Base-by-base conservation (phyloP, 2,113 vertebrate species). In the Thalassoma bifasciatum region DNA sequence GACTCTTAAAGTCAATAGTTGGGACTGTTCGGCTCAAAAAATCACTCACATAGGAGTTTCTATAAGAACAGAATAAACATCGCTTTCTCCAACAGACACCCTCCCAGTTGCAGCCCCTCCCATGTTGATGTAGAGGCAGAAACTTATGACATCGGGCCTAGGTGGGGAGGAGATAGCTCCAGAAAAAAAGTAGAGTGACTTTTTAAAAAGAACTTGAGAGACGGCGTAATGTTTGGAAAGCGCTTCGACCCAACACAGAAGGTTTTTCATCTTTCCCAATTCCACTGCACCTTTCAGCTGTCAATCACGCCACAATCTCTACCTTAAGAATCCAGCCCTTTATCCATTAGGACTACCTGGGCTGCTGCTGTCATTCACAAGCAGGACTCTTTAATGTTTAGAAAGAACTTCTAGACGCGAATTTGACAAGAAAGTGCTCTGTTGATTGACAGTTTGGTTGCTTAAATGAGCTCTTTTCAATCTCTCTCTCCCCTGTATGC, bases 221-320 rank as follows among this genome's bases (percentile, higher is more conserved):
- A 73, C 68, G 60, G 34, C 21, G 23, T 71, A 62, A 71, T 61
- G 66, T 49, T 61, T 34, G 40, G 21, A 67, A 67, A 75, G 14
- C 10, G 52, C 52, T 80, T 24, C 10, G 13, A 72, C 47, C 36
- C 86, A 82, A 79, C 77, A 88, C 71, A 88, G 81, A 77, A 53
- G 75, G 77, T 76, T 90, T 91, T 90, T 87, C 71, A 86, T 89
- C 82, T 79, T 66, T 84, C 75, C 73, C 74, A 79, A 77, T 82
- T 87, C 87, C 84, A 85, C 74, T 88, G 84, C 76, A 84, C 74
- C 86, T 84, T 84, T 88, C 83, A 83, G 83, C 86, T 90, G 47
- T 84, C 82, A 80, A 23, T 80, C 76, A 66, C 38, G 42, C 57
- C 23, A 37, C 66, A 83, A 51, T 67, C 60, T 66, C 26, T 42